These are phyloP conservation scores for Mesitornis unicolor DNA, from an alignment of 2,113 vertebrate species.

Conservation along the genomic window DNA sequence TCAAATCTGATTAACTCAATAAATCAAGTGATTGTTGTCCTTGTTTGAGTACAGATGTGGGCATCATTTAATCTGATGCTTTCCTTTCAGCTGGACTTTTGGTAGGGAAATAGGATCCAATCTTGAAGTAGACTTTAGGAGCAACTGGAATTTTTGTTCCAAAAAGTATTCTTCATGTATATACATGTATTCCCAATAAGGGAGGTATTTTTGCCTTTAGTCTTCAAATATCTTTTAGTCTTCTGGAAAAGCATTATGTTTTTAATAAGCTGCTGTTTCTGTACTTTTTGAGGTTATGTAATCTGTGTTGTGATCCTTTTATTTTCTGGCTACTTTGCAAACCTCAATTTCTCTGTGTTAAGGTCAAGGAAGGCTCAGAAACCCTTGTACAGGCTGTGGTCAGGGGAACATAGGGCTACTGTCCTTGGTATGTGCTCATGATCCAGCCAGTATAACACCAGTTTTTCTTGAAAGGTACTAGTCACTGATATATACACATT, in stretches of 20 bases:
- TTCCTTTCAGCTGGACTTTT: not conserved
- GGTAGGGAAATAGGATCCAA: not conserved
- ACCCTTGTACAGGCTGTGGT: not conserved
- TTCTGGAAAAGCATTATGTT: not conserved
- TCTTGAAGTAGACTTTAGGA: not conserved
- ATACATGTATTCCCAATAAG: not conserved
- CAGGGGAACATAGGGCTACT: rapidly evolving
- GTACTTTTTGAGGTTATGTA: not conserved
- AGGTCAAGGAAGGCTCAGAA: not conserved
- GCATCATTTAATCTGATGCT: not conserved
- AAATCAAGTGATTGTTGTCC: constrained; percentile 42
- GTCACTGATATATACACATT: not conserved
- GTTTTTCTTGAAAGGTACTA: not conserved
- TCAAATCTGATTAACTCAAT: constrained; percentile 8
- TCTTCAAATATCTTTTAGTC: not conserved
- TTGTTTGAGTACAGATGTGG: not conserved
- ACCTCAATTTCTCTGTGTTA: not conserved
- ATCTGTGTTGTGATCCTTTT: not conserved
- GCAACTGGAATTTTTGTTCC: not conserved
- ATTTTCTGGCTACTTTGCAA: not conserved
- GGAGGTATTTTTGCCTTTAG: not conserved
- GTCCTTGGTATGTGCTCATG: not conserved
- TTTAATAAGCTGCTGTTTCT: not conserved
- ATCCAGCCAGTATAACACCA: not conserved
- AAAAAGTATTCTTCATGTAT: rapidly evolving